These are phyloP conservation scores for Rhagophthalmus giganteus DNA, from an alignment of 2,888 invertebrate genomes.

Conservation along the genomic window DNA sequence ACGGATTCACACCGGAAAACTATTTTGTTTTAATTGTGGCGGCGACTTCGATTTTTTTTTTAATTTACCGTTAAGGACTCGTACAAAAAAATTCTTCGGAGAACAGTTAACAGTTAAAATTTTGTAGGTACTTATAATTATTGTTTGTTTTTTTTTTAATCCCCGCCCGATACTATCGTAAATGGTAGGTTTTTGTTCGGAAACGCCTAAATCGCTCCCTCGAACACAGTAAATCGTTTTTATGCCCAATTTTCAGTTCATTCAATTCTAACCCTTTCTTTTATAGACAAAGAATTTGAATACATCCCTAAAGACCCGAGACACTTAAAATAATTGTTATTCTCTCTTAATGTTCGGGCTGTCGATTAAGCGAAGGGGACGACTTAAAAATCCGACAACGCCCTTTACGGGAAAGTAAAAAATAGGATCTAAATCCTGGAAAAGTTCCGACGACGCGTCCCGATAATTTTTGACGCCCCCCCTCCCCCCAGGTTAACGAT, in stretches of 20 bases:
- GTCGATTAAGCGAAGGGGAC: constrained; percentile 29
- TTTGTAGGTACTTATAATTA: background rate
- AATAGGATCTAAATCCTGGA: too few relatives aligned
- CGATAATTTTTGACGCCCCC: too few relatives aligned
- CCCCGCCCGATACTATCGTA: background rate
- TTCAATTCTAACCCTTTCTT: constrained; percentile 49
- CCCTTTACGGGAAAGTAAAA: constrained; percentile 3
- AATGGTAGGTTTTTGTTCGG: constrained; percentile 3
- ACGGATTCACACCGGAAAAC: too few relatives aligned
- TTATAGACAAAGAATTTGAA: constrained; percentile 47
- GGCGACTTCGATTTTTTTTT: too few relatives aligned
- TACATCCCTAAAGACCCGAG: constrained; percentile 46
- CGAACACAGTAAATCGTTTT: constrained; percentile 34
- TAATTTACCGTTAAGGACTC: too few relatives aligned
- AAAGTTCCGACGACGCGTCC: too few relatives aligned
- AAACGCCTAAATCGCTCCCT: constrained; percentile 21
- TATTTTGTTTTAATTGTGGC: too few relatives aligned
- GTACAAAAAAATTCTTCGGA: too few relatives aligned
- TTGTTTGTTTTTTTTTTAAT: background rate
- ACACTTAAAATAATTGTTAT: constrained; percentile 53
- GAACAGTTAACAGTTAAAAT: background rate
- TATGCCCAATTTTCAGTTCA: constrained; percentile 45
- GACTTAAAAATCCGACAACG: constrained; percentile 24
- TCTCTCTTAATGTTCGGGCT: constrained; percentile 35
- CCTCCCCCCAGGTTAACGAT: too few relatives aligned